phyloP scores from a whole-genome alignment of 2,797 vertebrate genomes.

The Thamnophis elegans region DNA sequence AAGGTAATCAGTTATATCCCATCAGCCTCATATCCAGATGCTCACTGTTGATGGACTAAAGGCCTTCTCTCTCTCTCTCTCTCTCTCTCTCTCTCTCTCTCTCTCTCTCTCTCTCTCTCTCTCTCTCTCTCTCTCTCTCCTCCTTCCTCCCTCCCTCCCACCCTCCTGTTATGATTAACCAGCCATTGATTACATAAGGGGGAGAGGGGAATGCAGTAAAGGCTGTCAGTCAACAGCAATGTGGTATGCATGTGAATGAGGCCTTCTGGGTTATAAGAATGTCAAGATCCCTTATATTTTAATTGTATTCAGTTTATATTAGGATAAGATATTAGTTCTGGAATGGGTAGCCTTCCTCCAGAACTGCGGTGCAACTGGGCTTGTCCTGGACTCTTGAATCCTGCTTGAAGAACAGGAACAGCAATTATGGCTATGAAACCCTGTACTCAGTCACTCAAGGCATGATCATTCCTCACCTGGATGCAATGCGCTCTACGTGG shows the following conservation, averaged over 20 bases:
- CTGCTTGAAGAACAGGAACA: background rate
- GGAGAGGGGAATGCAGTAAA: background rate
- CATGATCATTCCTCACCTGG: background rate
- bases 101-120: no score
- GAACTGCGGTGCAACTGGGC: background rate
- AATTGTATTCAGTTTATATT: slow-evolving; percentile 33
- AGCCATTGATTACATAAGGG: background rate
- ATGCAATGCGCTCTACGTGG: background rate
- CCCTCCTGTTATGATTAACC: background rate
- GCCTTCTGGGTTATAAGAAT: background rate
- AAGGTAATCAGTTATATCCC: background rate
- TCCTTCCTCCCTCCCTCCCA: no score
- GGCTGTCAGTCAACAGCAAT: background rate
- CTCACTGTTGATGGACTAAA: background rate
- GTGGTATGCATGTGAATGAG: background rate
- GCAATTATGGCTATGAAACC: background rate
- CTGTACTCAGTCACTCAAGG: background rate
- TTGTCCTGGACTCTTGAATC: background rate
- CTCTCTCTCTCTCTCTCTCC: no score
- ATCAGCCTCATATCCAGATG: background rate
- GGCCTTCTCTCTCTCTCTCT: background rate
- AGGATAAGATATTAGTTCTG: background rate
- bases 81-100: no score
- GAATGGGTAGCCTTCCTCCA: background rate
- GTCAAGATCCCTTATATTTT: slow-evolving; percentile 1